Base-by-base conservation (phyloP, 2,113 vertebrate genomes). In the Elephas maximus region DNA sequence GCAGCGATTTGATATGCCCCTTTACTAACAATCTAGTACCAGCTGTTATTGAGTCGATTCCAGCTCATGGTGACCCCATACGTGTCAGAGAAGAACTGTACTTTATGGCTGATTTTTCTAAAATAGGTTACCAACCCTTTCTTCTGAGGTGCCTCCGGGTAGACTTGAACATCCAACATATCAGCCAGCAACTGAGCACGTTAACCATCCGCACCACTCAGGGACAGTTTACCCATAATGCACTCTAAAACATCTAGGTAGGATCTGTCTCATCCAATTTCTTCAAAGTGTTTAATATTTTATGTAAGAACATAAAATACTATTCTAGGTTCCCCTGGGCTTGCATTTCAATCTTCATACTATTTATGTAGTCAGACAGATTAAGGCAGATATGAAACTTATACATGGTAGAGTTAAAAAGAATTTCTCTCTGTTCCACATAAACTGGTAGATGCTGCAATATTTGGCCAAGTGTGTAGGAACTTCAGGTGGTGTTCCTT, bases 271-370 rank as follows among this genome's bases (percentile, higher is more conserved):
- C 11, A 78, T 78, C 8, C 53, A 88, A 51, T 95, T 94, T 88
- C 44, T 26, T 86, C 45, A 48, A 88, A 95, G 57, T 57, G 53
- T 41, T 86, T 92, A 94, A 60, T 85, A 76, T 5, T 82, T 53
- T 85, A 2, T 67, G 6, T 69, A 92, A 85, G 88, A 92, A n/a
- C 26, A 91, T 2, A 71, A 92, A 93, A 86, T 80, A 79, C 6
- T 74, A 1, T 65, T 74, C 28, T 71, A 53, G 5, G 11, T 94
- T 95, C n/a, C 69, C 23, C 18, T 69, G 73, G n/a, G 77, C 7
- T 93, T 95, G 37, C 15, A 63, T 89, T 90, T 94, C 33, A 85
- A 5, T 63, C 44, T 95, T 88, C 14, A 63, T 76, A 37, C n/a
- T 8, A 28, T 88, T 81, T 53, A 63, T 74, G 0, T 79, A 76